phyloP scores from a whole-genome alignment of 1,140 invertebrate species.

The Lepeophtheirus salmonis region DNA sequence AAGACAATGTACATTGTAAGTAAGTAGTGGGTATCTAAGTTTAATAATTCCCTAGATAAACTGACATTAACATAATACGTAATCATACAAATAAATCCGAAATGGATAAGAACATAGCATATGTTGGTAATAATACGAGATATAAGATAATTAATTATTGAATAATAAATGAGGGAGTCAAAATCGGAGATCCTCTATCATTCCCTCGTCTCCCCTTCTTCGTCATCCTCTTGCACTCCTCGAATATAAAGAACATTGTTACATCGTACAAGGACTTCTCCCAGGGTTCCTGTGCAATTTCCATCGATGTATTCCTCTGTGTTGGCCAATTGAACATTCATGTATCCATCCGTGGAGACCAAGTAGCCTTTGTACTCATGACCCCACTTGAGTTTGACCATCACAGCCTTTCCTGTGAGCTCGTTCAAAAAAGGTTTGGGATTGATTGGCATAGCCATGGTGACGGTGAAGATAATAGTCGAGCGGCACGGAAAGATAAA shows the following conservation, averaged over 20 bases:
- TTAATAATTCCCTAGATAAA: too few relatives aligned
- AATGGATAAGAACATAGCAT: too few relatives aligned
- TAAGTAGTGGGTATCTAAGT: too few relatives aligned
- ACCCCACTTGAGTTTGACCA: constrained; percentile 98
- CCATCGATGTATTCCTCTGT: constrained; percentile 96
- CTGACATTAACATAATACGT: too few relatives aligned
- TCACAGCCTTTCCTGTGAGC: constrained; percentile 86
- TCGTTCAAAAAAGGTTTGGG: constrained; percentile 98
- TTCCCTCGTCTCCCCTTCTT: constrained; percentile 90
- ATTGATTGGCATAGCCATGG: constrained; percentile 83
- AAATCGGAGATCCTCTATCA: too few relatives aligned
- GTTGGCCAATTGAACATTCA: constrained; percentile 89
- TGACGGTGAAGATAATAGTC: constrained; percentile 28
- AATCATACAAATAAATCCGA: too few relatives aligned
- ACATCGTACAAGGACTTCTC: constrained; percentile 91
- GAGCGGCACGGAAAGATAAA: too few relatives aligned
- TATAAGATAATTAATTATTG: too few relatives aligned
- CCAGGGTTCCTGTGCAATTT: constrained; percentile 70
- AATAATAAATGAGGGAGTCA: too few relatives aligned
- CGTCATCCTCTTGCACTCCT: constrained; percentile 89
- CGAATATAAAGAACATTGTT: constrained; percentile 96
- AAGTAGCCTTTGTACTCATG: constrained; percentile 97
- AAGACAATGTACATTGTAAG: too few relatives aligned
- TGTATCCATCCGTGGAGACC: constrained; percentile 94
- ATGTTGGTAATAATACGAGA: too few relatives aligned